Evolutionary conservation across 2,797 vertebrate species (phyloP), one percentile per base, ranked within the genome.

Genomic region (Nannoperca australis): DNA sequence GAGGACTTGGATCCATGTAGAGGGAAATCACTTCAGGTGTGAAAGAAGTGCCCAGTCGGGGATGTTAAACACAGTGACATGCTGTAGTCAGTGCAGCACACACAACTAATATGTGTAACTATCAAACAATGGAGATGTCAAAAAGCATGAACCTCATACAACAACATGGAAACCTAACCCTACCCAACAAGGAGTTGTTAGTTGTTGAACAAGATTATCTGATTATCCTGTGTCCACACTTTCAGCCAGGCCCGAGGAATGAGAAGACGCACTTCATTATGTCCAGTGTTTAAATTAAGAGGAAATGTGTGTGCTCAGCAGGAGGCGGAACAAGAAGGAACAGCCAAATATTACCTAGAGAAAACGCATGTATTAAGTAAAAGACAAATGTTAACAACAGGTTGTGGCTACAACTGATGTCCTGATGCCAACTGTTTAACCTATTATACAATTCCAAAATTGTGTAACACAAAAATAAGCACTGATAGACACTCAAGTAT

Each of bases 21-120:
- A 73, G 88, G 90, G 64, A 97, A 96, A 92, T 47, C 90, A 0
- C 95, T 96, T 22, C 76, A 95, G 94, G 96, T 98, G 74, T 36
- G 78, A 77, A 72, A n/a, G 18, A 24, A 53, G 7, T 69, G 44
- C 32, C 34, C 74, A 22, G 18, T 17, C 22, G 10, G 14, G 18
- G 7, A 55, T 3, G 10, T 34, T 56, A 72, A 76, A 42, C 24
- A 50, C 18, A 49, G 17, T 10, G 20, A 47, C 30, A n/a, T 67
- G 22, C 44, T 65, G 27, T 12, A 38, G 27, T 78, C 7, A 47
- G 7, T n/a, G n/a, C 44, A 70, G 30, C 6, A 63, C n/a, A 38
- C n/a, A 3, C 34, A 32, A 79, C 45, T n/a, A 36, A 66, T 9
- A 20, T 11, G 42, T 44, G 7, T 22, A 66, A 67, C 32, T 34